Evolutionary conservation across 2,797 vertebrate species (phyloP).

Genomic region (Takifugu ocellatus): DNA sequence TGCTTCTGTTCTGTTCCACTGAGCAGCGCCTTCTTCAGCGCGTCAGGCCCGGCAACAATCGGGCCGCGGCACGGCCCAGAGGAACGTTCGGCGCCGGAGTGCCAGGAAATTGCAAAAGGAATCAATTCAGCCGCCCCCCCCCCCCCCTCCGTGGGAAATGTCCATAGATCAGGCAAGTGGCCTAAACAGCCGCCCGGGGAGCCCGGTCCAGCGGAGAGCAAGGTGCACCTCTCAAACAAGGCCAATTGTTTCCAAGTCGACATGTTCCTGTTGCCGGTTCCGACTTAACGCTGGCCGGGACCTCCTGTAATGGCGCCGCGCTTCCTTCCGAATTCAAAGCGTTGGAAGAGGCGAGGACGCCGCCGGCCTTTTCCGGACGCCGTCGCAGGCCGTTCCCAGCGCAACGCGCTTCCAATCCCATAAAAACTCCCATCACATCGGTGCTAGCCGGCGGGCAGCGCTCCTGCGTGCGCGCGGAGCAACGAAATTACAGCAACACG

Average conservation of each 20-base stretch:
- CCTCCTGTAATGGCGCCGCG: too few species aligned
- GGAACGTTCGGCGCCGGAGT: constrained; percentile 58
- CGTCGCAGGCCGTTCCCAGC: too few species aligned
- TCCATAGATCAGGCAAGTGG: constrained; percentile 63
- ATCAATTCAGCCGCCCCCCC: constrained; percentile 45
- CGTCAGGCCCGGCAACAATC: constrained; percentile 61
- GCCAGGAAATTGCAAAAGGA: constrained; percentile 70
- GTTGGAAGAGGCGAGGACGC: too few species aligned
- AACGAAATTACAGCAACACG: too few species aligned
- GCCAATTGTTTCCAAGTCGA: neutral
- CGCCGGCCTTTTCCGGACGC: too few species aligned
- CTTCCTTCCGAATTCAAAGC: too few species aligned
- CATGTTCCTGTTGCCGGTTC: too few species aligned
- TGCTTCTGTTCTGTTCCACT: constrained; percentile 60
- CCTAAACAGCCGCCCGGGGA: constrained; percentile 55
- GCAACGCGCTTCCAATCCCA: too few species aligned
- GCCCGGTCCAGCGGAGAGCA: constrained; percentile 29
- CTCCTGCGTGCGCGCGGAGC: too few species aligned
- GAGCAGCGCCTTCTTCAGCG: constrained; percentile 55
- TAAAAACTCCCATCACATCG: too few species aligned
- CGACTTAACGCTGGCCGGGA: too few species aligned
- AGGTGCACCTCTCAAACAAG: constrained; percentile 18
- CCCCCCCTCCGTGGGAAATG: constrained; percentile 28
- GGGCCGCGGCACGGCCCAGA: constrained; percentile 51
- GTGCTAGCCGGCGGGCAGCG: too few species aligned